phyloP scores from a whole-genome alignment of 2,888 invertebrate species.

The Monopis laevigella region DNA sequence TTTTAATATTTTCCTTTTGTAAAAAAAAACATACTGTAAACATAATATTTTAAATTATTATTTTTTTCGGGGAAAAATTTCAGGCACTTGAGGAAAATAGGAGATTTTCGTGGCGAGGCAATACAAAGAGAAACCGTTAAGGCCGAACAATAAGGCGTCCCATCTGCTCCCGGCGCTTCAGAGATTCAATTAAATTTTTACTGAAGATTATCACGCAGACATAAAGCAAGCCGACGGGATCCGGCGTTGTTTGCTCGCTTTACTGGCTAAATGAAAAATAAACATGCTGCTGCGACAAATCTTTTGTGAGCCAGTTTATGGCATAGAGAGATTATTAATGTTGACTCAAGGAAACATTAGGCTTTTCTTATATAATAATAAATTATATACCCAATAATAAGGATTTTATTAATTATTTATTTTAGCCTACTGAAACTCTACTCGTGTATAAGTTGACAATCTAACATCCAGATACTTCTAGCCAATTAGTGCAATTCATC shows the following conservation, averaged over 20 bases:
- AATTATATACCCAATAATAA: too few species aligned
- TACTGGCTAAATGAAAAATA: constrained; percentile 57
- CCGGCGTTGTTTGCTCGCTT: constrained; percentile 29
- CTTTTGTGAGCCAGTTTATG: constrained; percentile 36
- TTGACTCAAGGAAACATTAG: too few species aligned
- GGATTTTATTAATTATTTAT: too few species aligned
- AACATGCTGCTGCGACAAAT: constrained; percentile 36
- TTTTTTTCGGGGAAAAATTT: too few species aligned
- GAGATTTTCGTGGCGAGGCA: constrained; percentile 25
- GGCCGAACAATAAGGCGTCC: constrained; percentile 38
- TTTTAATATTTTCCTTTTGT: neutral
- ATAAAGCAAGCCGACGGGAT: constrained; percentile 26
- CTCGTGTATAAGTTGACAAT: too few species aligned
- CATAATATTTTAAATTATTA: too few species aligned
- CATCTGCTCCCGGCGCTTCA: constrained; percentile 45
- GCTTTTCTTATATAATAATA: too few species aligned
- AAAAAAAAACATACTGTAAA: constrained; percentile 24
- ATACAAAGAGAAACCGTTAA: constrained; percentile 27
- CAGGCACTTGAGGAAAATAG: constrained; percentile 27
- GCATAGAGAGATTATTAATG: constrained; percentile 45
- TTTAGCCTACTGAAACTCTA: too few species aligned
- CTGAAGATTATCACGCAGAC: constrained; percentile 65
- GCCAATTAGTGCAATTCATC: too few species aligned
- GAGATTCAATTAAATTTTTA: constrained; percentile 67
- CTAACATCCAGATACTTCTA: too few species aligned